Percentiles rank a stretch among this genome's conserved stretches.
These are phyloP conservation scores for Ginglymostoma cirratum DNA, from an alignment of 2,113 vertebrate genomes.

Conservation along the genomic window DNA sequence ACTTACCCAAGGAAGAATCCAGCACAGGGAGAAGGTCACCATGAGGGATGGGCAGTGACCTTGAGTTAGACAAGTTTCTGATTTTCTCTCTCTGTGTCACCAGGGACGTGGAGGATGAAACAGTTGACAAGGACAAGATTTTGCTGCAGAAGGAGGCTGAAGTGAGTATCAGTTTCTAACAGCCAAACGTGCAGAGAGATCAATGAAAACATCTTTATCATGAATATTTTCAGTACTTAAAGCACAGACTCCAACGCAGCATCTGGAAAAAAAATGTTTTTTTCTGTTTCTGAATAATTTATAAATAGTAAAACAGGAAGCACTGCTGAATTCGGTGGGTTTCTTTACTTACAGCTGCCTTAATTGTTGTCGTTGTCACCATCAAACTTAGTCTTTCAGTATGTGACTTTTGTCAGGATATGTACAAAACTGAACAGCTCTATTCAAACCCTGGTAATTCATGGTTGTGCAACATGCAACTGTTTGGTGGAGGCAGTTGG, in stretches of 20 bases:
- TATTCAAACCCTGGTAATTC: neutral
- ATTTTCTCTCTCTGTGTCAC: neutral
- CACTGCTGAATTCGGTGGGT: neutral
- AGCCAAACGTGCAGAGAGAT: neutral
- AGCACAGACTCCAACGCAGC: neutral
- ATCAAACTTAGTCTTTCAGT: too few species aligned
- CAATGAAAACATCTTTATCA: neutral
- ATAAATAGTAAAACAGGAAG: neutral
- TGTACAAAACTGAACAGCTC: neutral
- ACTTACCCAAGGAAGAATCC: too few species aligned
- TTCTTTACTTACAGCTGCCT: neutral
- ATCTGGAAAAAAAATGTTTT: neutral
- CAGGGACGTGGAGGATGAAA: slow-evolving; percentile 79
- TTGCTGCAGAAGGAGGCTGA: slow-evolving; percentile 86
- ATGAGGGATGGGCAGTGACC: neutral
- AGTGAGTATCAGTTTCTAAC: slow-evolving; percentile 52
- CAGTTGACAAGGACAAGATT: slow-evolving; percentile 84
- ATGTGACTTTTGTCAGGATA: neutral
- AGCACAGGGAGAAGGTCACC: neutral
- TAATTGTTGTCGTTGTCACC: neutral
- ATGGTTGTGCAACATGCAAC: neutral
- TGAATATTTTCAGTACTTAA: neutral
- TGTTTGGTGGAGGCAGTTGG: neutral
- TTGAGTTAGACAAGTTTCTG: neutral
- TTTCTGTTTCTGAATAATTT: neutral